These are phyloP conservation scores for Phylloscopus collybita DNA, from an alignment of 2,797 vertebrate species.

Conservation along the genomic window DNA sequence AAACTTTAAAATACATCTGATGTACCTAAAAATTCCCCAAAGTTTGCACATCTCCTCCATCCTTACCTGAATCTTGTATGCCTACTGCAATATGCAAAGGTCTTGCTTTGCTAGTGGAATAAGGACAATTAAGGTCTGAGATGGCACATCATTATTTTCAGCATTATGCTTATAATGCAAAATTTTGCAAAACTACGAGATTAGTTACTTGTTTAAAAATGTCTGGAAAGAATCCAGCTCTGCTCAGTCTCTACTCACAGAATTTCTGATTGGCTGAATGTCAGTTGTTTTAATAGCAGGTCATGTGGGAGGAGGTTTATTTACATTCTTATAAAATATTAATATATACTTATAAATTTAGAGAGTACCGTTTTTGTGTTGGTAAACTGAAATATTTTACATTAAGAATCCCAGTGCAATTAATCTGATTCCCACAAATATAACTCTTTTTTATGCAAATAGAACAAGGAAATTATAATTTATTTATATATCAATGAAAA, in stretches of 20 bases:
- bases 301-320: not conserved
- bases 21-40: not conserved
- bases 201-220: not conserved
- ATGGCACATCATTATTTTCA: conserved; percentile 18
- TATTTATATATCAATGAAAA: not conserved
- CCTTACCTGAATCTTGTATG: not conserved
- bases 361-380: not conserved
- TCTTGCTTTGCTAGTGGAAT: not conserved
- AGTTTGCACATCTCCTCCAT: not conserved
- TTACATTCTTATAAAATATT: conserved; percentile 10
- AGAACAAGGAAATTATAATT: not conserved
- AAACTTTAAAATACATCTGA: not conserved
- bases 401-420: not conserved
- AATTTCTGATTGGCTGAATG: not conserved
- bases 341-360: not conserved
- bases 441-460: not conserved
- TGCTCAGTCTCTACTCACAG: not conserved
- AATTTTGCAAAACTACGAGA: not conserved
- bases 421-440: not conserved
- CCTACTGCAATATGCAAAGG: conserved; percentile 1
- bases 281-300: not conserved
- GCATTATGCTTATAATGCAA: not conserved
- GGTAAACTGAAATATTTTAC: not conserved
- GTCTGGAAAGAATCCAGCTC: not conserved
- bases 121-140: conserved; percentile 12